Conservation (phyloP, 1,140 invertebrate genomes). For the Aphelinus certus region DNA sequence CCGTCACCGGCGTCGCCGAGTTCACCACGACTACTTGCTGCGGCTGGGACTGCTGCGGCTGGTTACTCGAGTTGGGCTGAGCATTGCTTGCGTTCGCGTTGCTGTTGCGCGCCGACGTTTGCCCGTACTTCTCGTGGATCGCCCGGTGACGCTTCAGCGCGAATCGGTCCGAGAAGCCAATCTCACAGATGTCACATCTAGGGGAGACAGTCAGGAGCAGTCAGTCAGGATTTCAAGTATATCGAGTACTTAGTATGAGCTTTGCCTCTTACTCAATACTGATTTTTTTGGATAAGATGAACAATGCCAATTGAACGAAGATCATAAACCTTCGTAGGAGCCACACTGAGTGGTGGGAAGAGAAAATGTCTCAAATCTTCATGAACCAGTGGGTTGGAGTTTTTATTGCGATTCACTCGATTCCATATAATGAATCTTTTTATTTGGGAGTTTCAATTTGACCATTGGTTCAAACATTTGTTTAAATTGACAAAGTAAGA, state of each 20-base stretch:
- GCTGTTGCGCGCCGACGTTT: conserved; percentile 63
- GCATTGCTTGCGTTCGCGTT: conserved; percentile 58
- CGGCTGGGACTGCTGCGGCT: conserved; percentile 58
- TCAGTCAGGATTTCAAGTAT: conserved; percentile 25
- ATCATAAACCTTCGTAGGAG: no score
- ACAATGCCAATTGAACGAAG: conserved; percentile 27
- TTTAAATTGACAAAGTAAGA: no score
- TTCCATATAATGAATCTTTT: no score
- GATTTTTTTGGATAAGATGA: neutral
- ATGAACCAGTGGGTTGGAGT: no score
- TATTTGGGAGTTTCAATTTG: no score
- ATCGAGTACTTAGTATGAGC: conserved; percentile 17
- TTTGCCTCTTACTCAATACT: conserved; percentile 27
- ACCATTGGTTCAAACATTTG: no score
- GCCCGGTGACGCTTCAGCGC: conserved; percentile 80
- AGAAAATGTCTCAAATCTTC: no score
- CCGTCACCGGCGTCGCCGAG: conserved; percentile 60
- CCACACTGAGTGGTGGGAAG: no score
- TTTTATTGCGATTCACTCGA: no score
- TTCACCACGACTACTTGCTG: conserved; percentile 64
- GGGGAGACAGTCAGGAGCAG: conserved; percentile 31
- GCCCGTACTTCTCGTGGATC: conserved; percentile 82
- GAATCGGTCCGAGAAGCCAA: conserved; percentile 86
- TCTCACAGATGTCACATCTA: conserved; percentile 87
- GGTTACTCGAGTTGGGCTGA: conserved; percentile 57